Conservation (phyloP, 2,888 invertebrate species). For the Cheilosia urbana region DNA sequence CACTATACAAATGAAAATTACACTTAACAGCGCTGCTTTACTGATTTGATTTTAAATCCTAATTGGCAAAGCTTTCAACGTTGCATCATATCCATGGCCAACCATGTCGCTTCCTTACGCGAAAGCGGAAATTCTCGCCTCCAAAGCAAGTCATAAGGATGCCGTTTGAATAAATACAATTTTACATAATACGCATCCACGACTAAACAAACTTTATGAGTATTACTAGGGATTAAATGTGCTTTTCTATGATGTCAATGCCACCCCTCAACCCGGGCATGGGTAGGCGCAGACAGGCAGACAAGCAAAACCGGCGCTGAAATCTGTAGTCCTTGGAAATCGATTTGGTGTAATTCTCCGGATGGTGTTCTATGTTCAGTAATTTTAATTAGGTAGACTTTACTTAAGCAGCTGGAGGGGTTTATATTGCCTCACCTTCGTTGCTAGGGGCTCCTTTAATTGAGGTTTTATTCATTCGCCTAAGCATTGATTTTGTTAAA, state of each 20-base stretch:
- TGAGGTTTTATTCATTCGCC: not conserved
- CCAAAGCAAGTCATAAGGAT: constrained; percentile 19
- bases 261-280: not conserved
- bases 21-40: not conserved
- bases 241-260: constrained; percentile 6
- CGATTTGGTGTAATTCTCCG: not conserved
- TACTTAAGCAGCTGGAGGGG: not conserved
- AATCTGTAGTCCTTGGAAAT: not conserved
- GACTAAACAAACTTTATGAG: constrained; percentile 16
- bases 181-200: constrained; percentile 31
- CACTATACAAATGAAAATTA: not conserved
- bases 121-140: not conserved
- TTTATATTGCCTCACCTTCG: not conserved
- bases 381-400: constrained; percentile 32
- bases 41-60: not conserved
- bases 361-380: not conserved
- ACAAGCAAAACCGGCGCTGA: not conserved
- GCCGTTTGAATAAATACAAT: constrained; percentile 13
- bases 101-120: not conserved
- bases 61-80: not conserved
- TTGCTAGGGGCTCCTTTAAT: constrained; percentile 1
- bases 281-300: not conserved
- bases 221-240: constrained; percentile 22
- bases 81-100: not conserved
- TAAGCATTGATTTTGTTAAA: not conserved